Evolutionary conservation across 2,113 vertebrate genomes (phyloP).

Genomic region (Peromyscus leucopus): DNA sequence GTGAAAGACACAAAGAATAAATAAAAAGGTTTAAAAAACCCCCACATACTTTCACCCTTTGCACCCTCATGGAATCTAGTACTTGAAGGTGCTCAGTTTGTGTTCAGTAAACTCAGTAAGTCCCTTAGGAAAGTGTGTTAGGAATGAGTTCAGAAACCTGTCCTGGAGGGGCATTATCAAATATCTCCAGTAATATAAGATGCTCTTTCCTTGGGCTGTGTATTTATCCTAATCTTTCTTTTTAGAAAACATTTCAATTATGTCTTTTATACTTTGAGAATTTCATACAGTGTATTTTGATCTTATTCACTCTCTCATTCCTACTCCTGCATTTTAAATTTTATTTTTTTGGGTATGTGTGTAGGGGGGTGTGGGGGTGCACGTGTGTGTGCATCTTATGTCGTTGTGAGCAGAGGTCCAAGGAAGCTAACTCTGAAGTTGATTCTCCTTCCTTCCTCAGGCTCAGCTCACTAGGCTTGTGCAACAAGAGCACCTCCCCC

Average conservation of each 20-base stretch:
- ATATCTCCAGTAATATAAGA: background rate
- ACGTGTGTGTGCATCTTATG: background rate
- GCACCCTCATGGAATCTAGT: background rate
- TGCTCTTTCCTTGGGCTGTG: background rate
- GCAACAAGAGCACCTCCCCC: background rate
- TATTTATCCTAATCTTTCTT: slow-evolving; percentile 26
- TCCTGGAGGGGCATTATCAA: slow-evolving; percentile 3
- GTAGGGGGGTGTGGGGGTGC: background rate
- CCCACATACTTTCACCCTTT: background rate
- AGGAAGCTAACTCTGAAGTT: background rate
- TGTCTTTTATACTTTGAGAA: background rate
- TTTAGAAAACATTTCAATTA: background rate
- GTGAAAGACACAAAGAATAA: background rate
- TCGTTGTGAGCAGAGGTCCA: background rate
- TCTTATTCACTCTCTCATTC: background rate
- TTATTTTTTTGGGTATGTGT: background rate
- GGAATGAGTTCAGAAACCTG: slow-evolving; percentile 14
- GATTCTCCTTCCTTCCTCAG: background rate
- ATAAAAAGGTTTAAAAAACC: background rate
- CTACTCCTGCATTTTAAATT: background rate
- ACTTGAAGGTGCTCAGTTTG: background rate
- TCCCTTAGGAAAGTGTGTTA: slow-evolving; percentile 28
- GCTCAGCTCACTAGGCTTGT: background rate
- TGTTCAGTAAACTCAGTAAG: slow-evolving; percentile 40
- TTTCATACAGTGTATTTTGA: background rate